These are phyloP conservation scores for Crenuchus spilurus DNA, from an alignment of 2,797 vertebrate genomes.

Conservation along the genomic window DNA sequence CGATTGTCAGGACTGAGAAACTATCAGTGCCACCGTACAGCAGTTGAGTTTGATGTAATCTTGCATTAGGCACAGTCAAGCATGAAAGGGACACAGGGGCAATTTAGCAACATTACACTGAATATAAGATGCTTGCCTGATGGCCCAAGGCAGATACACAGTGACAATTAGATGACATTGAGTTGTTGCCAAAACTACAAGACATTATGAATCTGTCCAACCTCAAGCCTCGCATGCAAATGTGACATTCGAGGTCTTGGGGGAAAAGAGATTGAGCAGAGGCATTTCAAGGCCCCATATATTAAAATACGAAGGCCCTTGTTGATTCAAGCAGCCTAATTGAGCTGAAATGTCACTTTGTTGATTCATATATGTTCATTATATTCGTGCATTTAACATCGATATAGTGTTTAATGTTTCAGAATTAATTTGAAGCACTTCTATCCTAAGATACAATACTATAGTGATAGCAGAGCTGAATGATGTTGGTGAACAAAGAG, in stretches of 20 bases:
- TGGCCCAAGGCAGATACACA: slow-evolving; percentile 39
- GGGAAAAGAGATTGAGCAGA: slow-evolving; percentile 25
- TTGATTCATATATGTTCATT: slow-evolving; percentile 20
- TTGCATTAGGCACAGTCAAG: slow-evolving; percentile 4
- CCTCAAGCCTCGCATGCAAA: slow-evolving; percentile 51
- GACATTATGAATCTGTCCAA: slow-evolving; percentile 49
- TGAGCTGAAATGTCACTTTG: slow-evolving; percentile 28
- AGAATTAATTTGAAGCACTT: neutral
- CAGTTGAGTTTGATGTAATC: slow-evolving; percentile 15
- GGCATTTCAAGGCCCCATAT: slow-evolving; percentile 13
- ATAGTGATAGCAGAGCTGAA: neutral
- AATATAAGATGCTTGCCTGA: slow-evolving; percentile 45
- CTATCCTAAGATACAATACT: neutral
- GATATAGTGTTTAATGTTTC: neutral
- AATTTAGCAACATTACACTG: slow-evolving; percentile 37
- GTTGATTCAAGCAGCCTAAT: slow-evolving; percentile 26
- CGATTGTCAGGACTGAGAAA: neutral
- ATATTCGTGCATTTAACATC: neutral
- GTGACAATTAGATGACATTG: slow-evolving; percentile 50
- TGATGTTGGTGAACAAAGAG: neutral
- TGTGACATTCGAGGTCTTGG: slow-evolving; percentile 47
- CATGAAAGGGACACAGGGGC: slow-evolving; percentile 27
- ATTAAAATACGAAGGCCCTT: slow-evolving; percentile 35
- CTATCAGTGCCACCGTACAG: neutral
- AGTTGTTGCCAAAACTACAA: slow-evolving; percentile 51